Percentiles rank a stretch among this genome's conserved stretches.
These are phyloP conservation scores for Thamnophis elegans DNA, from an alignment of 2,797 vertebrate genomes.

Conservation along the genomic window DNA sequence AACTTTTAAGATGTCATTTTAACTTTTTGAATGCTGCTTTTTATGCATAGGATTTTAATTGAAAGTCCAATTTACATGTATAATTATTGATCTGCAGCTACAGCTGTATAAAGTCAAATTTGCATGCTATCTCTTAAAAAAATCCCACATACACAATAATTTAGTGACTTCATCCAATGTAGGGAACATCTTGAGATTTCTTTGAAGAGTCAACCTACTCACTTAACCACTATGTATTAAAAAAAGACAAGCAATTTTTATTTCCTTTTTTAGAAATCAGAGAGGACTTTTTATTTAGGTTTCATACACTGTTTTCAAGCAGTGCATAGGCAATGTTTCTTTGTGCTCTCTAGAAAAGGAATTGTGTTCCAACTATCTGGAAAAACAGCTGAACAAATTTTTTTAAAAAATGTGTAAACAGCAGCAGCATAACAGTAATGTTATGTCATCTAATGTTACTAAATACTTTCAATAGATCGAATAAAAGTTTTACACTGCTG, in stretches of 20 bases:
- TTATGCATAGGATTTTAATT: background rate
- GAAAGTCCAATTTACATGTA: background rate
- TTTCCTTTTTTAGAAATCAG: background rate
- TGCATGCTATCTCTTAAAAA: background rate
- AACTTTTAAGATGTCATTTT: background rate
- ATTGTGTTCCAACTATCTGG: background rate
- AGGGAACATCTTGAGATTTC: background rate
- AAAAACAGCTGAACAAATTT: background rate
- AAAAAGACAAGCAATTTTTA: background rate
- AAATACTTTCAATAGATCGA: background rate
- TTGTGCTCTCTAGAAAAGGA: background rate
- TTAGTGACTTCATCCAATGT: background rate
- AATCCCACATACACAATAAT: background rate
- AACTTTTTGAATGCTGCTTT: background rate
- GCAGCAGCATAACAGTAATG: background rate
- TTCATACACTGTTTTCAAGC: background rate
- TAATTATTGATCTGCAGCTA: background rate
- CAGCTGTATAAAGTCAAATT: background rate
- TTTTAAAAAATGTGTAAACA: background rate
- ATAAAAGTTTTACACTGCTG: background rate
- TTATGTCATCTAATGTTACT: background rate
- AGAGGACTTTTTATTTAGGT: background rate
- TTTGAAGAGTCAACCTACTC: background rate
- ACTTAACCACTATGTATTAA: background rate
- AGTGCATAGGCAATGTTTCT: background rate